Evolutionary conservation across 2,113 vertebrate genomes (phyloP).

Genomic region (Naja naja): DNA sequence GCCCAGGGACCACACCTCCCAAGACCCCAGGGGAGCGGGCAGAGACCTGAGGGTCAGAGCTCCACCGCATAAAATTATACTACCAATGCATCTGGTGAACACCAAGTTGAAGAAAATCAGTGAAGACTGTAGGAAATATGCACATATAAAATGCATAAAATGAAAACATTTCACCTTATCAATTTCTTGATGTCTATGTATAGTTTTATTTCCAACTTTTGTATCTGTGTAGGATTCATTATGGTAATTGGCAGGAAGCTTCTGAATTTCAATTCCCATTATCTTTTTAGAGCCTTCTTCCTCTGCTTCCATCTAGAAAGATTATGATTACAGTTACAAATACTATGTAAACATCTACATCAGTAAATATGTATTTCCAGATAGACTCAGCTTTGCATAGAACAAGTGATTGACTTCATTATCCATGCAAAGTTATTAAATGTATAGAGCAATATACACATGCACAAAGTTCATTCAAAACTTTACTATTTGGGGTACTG

Average conservation of each 20-base stretch:
- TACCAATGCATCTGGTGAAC: background rate
- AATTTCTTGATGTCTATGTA: slow-evolving; percentile 68
- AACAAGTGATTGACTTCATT: background rate
- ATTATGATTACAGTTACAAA: background rate
- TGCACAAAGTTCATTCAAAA: background rate
- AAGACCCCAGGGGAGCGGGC: too few species aligned
- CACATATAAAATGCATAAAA: background rate
- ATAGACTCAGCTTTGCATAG: background rate
- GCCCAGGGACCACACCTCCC: too few species aligned
- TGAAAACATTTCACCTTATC: slow-evolving; percentile 71
- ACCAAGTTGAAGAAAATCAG: background rate
- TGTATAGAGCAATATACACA: background rate
- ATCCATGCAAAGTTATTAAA: background rate
- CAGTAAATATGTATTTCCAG: background rate
- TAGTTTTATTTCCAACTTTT: slow-evolving; percentile 71
- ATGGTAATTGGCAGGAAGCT: slow-evolving; percentile 75
- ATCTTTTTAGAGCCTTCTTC: slow-evolving; percentile 71
- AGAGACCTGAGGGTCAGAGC: too few species aligned
- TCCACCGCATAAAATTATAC: too few species aligned
- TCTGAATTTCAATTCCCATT: slow-evolving; percentile 59
- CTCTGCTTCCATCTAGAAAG: slow-evolving; percentile 78
- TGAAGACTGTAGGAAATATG: background rate
- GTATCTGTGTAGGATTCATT: slow-evolving; percentile 72
- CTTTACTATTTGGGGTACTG: background rate
- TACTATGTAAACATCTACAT: background rate